phyloP scores from a whole-genome alignment of 2,797 vertebrate genomes.

The Distichodus sexfasciatus region DNA sequence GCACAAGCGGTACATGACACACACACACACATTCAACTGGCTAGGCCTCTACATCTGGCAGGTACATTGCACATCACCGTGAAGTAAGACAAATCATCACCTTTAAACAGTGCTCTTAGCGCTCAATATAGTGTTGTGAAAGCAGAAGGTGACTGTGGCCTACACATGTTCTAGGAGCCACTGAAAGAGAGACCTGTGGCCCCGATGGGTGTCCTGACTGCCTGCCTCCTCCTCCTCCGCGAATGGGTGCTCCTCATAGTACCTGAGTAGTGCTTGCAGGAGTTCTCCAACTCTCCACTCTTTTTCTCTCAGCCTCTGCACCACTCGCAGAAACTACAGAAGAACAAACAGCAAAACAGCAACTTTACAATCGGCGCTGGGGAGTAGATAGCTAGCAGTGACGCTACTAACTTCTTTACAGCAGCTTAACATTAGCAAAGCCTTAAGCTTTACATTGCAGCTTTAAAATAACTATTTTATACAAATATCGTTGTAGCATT shows the following conservation, averaged over 20 bases:
- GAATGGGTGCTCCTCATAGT: constrained; percentile 76
- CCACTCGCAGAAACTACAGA: constrained; percentile 72
- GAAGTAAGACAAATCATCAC: constrained; percentile 29
- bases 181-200: constrained; percentile 75
- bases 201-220: constrained; percentile 41
- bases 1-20: constrained; percentile 52
- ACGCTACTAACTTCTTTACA: too few relatives aligned
- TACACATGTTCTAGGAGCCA: constrained; percentile 91
- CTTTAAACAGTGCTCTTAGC: not conserved
- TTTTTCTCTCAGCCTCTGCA: constrained; percentile 79
- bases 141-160: constrained; percentile 41
- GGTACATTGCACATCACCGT: constrained; percentile 43
- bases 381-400: too few relatives aligned
- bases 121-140: constrained; percentile 21
- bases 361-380: too few relatives aligned
- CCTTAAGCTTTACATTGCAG: too few relatives aligned
- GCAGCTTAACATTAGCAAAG: too few relatives aligned
- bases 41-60: constrained; percentile 39
- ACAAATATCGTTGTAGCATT: too few relatives aligned
- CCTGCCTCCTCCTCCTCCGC: constrained; percentile 57
- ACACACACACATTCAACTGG: constrained; percentile 43
- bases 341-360: constrained; percentile 22
- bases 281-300: constrained; percentile 88
- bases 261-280: constrained; percentile 86
- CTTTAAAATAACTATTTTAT: too few relatives aligned